Evolutionary conservation across 2,888 invertebrate species (phyloP), one percentile per base, ranked within the genome.

Genomic region (Pammene fasciana): DNA sequence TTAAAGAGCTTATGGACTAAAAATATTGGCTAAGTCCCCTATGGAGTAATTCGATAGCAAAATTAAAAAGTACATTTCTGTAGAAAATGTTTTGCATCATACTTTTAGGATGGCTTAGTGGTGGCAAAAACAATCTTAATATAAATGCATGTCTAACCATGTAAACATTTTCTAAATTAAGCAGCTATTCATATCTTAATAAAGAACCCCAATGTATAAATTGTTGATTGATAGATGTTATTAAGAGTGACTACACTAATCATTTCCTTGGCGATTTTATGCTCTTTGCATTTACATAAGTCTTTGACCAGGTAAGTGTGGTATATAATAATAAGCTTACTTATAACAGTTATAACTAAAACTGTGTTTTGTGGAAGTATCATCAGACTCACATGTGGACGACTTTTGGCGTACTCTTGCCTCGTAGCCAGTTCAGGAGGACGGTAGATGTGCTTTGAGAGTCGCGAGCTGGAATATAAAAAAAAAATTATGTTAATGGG

Each of bases 341-440:
- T 18, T 41, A 41, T n/a, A n/a, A n/a, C n/a, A n/a, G n/a, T n/a
- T n/a, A n/a, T 36, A 54, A 56, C 48, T 55, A 66, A 66, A 64
- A 43, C 48, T 43, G 34, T 56, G 14, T 46, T 45, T 48, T 14
- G 52, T 64, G 60, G 55, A 65, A 68, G 55, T 13, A 57, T 10
- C 16, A 56, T 55, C 56, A 46, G 74, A 72, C 81, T 91, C 82
- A 93, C 93, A 93, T 90, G 72, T 91, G 89, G 60, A 93, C 92
- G 70, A 94, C 94, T 89, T 94, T 94, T n/a, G 94, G 94, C 38
- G 94, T 94, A 79, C 95, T 95, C 83, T 94, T 95, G 72, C 97
- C 97, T 94, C 96, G 95, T 71, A 97, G 92, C 97, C 97, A 97
- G 87, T 97, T 96, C 74, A 97, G 88, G 60, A 97, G 94, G 72